phyloP scores from a whole-genome alignment of 2,888 invertebrate species.

The Tetranychus piercei region DNA sequence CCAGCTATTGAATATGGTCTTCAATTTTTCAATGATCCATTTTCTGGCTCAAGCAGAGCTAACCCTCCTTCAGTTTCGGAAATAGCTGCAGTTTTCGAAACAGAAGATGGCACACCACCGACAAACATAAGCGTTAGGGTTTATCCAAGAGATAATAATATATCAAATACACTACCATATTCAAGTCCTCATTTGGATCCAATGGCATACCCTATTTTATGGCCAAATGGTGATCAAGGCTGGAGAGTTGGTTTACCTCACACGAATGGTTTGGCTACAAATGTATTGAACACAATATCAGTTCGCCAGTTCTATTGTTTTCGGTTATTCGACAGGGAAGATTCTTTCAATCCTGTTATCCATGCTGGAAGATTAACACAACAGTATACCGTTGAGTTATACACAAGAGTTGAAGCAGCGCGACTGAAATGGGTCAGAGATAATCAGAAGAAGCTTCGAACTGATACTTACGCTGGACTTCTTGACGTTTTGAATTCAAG shows the following conservation, averaged over 20 bases:
- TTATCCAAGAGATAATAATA: background rate
- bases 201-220: too few species aligned
- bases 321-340: background rate
- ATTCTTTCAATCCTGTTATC: background rate
- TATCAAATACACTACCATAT: slow-evolving; percentile 16
- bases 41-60: slow-evolving; percentile 13
- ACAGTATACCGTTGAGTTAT: slow-evolving; percentile 29
- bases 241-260: slow-evolving; percentile 18
- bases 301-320: background rate
- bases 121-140: slow-evolving; percentile 23
- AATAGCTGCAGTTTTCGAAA: slow-evolving; percentile 21
- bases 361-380: slow-evolving; percentile 15
- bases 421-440: slow-evolving; percentile 26
- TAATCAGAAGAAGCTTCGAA: slow-evolving; percentile 28
- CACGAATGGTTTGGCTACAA: too few species aligned
- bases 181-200: too few species aligned
- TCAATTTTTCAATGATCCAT: slow-evolving; percentile 6
- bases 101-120: slow-evolving; percentile 24
- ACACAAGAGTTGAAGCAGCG: slow-evolving; percentile 29
- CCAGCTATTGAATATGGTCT: background rate
- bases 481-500: slow-evolving; percentile 20
- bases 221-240: too few species aligned
- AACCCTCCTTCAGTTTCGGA: slow-evolving; percentile 14
- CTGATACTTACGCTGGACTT: slow-evolving; percentile 29
- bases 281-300: background rate